These are phyloP conservation scores for Lacerta bilineata DNA, from an alignment of 2,797 vertebrate species.

Conservation along the genomic window DNA sequence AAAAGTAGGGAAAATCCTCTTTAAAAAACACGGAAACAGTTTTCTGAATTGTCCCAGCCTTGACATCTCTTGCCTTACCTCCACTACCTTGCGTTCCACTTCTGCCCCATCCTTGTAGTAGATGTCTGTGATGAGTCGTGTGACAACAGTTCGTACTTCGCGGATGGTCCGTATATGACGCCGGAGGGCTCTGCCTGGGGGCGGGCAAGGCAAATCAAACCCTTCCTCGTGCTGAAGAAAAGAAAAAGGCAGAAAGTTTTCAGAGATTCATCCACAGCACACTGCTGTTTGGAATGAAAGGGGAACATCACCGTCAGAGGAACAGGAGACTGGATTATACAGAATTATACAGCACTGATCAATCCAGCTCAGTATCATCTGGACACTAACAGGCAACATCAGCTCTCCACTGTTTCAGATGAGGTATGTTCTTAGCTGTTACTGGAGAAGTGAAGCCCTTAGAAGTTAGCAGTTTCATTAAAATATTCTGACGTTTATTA, in stretches of 20 bases:
- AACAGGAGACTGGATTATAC: too few relatives aligned
- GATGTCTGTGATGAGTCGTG: slow-evolving; percentile 93
- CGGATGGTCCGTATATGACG: slow-evolving; percentile 91
- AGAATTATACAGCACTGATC: too few relatives aligned
- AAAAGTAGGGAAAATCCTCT: too few relatives aligned
- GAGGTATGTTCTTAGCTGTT: too few relatives aligned
- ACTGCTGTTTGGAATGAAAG: background rate
- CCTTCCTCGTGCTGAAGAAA: slow-evolving; percentile 80
- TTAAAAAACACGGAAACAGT: background rate
- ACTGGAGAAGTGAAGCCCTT: too few relatives aligned
- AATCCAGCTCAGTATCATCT: background rate
- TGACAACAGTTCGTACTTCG: slow-evolving; percentile 93
- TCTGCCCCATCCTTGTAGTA: slow-evolving; percentile 94
- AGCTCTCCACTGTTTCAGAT: too few relatives aligned
- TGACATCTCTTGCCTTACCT: slow-evolving; percentile 80
- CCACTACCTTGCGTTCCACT: slow-evolving; percentile 91
- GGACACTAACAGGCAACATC: background rate
- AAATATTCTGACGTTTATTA: background rate
- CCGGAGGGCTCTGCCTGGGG: slow-evolving; percentile 78
- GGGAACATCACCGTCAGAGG: background rate
- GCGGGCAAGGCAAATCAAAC: slow-evolving; percentile 78
- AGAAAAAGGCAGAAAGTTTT: background rate
- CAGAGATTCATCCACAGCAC: background rate
- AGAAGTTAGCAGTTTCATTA: too few relatives aligned
- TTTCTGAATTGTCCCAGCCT: background rate